Percentiles rank a stretch among this genome's conserved stretches.
Conservation (phyloP, 2,113 vertebrate species). For the Herpetotheres cachinnans region DNA sequence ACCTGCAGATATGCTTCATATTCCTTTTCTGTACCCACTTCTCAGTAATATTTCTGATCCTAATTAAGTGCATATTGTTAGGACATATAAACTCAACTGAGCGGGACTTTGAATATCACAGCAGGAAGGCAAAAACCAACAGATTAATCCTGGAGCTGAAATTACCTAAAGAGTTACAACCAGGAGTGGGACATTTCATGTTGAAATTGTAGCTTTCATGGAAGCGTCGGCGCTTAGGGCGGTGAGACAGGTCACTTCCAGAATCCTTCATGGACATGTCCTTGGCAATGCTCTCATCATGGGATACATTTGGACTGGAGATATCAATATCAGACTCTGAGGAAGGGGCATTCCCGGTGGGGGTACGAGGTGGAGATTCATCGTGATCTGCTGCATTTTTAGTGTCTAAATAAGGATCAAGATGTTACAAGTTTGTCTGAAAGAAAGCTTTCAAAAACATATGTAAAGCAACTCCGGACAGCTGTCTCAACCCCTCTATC, state of each 20-base stretch:
- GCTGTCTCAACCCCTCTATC: not conserved
- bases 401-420: constrained; percentile 74
- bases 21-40: not conserved
- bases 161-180: constrained; percentile 95
- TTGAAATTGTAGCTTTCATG: constrained; percentile 99
- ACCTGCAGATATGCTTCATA: rapidly evolving
- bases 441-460: not conserved
- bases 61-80: rapidly evolving
- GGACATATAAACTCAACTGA: not conserved
- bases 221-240: constrained; percentile 95
- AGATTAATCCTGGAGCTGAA: not conserved
- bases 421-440: not conserved
- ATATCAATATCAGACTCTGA: constrained; percentile 98
- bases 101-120: not conserved
- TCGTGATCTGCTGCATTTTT: constrained; percentile 91
- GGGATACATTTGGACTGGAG: constrained; percentile 95
- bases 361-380: constrained; percentile 94
- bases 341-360: constrained; percentile 97
- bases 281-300: constrained; percentile 93
- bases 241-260: constrained; percentile 92
- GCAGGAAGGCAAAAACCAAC: not conserved
- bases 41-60: not conserved
- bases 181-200: constrained; percentile 97
- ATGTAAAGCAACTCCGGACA: not conserved
- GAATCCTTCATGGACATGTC: constrained; percentile 92